Conservation (phyloP, 2,888 invertebrate species). For the Zele albiditarsus region DNA sequence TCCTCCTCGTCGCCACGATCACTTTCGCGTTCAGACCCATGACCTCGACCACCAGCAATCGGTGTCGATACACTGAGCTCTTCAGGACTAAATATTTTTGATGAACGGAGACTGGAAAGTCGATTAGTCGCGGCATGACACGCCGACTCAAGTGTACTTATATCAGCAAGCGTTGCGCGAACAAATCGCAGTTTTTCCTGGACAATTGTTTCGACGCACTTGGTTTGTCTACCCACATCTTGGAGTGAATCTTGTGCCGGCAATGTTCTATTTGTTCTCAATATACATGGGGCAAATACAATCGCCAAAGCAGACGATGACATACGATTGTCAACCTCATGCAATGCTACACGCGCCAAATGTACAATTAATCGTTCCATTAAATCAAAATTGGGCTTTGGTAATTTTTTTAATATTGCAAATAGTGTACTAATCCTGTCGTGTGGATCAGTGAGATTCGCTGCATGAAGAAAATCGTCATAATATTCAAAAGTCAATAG, state of each 20-base stretch:
- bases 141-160: constrained; percentile 91
- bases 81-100: constrained; percentile 80
- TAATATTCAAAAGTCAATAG: constrained; percentile 94
- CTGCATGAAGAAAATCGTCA: constrained; percentile 93
- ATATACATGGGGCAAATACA: constrained; percentile 95
- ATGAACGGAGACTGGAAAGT: constrained; percentile 83
- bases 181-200: constrained; percentile 89
- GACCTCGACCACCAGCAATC: constrained; percentile 59
- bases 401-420: constrained; percentile 90
- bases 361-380: constrained; percentile 95
- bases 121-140: constrained; percentile 88
- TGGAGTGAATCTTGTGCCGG: constrained; percentile 94
- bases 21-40: constrained; percentile 63
- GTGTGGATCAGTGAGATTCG: constrained; percentile 86
- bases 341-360: constrained; percentile 88
- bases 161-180: constrained; percentile 89
- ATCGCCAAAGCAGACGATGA: constrained; percentile 92
- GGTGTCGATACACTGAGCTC: constrained; percentile 72
- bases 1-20: constrained; percentile 81
- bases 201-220: constrained; percentile 93
- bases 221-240: constrained; percentile 91
- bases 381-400: constrained; percentile 90
- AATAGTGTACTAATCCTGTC: constrained; percentile 90
- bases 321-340: constrained; percentile 93
- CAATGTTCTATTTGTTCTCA: constrained; percentile 88